Evolutionary conservation across 1,140 invertebrate genomes (phyloP), one percentile per base, ranked within the genome.

Genomic region (Chlorops oryzae): DNA sequence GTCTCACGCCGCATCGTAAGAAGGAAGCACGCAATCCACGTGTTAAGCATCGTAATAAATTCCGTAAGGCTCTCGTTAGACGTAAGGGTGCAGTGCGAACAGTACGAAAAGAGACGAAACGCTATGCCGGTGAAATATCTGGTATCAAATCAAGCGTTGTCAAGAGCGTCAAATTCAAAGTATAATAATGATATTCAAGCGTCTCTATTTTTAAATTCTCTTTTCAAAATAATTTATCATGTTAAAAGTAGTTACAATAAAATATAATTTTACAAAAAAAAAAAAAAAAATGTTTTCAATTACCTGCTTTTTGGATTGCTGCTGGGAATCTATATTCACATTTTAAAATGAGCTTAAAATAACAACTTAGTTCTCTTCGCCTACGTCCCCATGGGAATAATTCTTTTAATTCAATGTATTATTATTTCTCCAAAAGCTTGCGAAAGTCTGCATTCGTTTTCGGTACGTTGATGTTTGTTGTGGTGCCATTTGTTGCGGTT

Each of bases 11-110:
- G 10, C 78, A 85, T 55, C 81, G 90, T 50, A 94, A 90, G 65
- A 96, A 94, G 67, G 91, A 94, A 65, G 80, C 85, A 58, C 80
- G 90, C 55, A 97, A 97, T 82, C 93, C 94, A 1, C 78, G 94
- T 62, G 92, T 98, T 0, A 94, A 94, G 69, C 86, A 96, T 72
- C 86, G 87, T 58, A 85, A 86, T 52, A 96, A 96, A 67, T 96
- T 83, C 70, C 80, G 86, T 42, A 95, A 94, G 74, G 93, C 93
- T 1, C 81, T 87, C 54, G 90, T 93, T 51, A 81, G 88, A 22
- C 84, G 92, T 65, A 94, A 90, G 75, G 90, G 91, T 70, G 90
- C 91, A 54, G 84, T 91, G 2, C 81, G 89, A 56, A 82, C 86
- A 65, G 80, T 86, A 1, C 79, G 88, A 57, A 90, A 80, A 57